Conservation (phyloP, 2,888 invertebrate genomes). For the Microctonus aethiopoides region DNA sequence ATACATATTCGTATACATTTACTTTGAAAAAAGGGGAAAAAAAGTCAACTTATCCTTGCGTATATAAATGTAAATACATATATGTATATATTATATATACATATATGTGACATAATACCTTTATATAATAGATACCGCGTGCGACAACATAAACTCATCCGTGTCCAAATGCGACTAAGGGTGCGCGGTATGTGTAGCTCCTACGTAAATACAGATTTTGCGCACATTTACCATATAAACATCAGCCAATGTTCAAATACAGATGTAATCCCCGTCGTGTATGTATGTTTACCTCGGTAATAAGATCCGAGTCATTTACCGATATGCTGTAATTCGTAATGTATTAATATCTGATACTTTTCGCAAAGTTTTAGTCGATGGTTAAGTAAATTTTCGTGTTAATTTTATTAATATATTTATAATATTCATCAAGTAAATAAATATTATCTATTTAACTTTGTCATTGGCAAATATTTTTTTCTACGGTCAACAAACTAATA, state of each 20-base stretch:
- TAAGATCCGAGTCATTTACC: conserved; percentile 64
- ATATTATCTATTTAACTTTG: too few relatives aligned
- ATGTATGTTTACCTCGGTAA: conserved; percentile 61
- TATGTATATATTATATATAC: too few relatives aligned
- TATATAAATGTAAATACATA: too few relatives aligned
- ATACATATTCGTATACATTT: too few relatives aligned
- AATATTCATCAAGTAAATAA: too few relatives aligned
- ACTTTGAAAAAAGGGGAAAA: too few relatives aligned
- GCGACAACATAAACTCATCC: neutral
- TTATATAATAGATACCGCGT: neutral
- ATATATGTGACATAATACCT: too few relatives aligned
- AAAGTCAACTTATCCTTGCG: neutral
- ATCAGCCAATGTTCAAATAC: conserved; percentile 64
- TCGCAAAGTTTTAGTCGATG: too few relatives aligned
- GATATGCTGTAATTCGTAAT: conserved; percentile 16
- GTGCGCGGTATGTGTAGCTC: conserved; percentile 48
- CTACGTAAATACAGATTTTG: conserved; percentile 66
- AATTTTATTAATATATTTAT: too few relatives aligned
- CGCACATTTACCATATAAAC: conserved; percentile 63
- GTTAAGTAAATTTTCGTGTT: too few relatives aligned
- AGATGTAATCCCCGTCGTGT: conserved; percentile 62
- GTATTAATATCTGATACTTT: neutral
- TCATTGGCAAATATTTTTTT: too few relatives aligned
- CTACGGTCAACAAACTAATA: too few relatives aligned
- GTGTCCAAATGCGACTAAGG: neutral